Evolutionary conservation across 2,797 vertebrate species (phyloP).

Genomic region (Champsocephalus esox): DNA sequence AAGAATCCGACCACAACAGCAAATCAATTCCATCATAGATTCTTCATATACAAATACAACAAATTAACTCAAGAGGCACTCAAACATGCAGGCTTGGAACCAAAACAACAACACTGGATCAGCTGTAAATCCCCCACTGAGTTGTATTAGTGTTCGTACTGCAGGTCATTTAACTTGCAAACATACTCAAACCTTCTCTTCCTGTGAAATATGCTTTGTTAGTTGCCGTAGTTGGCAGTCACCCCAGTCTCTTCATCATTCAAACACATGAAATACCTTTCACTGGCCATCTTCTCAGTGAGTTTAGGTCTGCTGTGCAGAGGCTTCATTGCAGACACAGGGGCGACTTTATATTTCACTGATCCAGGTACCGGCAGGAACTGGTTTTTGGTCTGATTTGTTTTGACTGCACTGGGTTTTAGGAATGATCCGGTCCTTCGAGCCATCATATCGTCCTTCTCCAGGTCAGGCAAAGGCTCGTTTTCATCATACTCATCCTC

Average conservation of each 20-base stretch:
- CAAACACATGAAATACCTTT: conserved; percentile 67
- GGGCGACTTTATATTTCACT: conserved; percentile 61
- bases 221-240: conserved; percentile 13
- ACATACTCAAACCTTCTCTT: conserved; percentile 20
- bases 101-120: conserved; percentile 22
- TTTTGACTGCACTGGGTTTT: conserved; percentile 64
- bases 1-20: conserved; percentile 5
- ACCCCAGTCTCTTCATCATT: conserved; percentile 10
- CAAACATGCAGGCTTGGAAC: conserved; percentile 37
- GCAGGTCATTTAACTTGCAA: conserved; percentile 7
- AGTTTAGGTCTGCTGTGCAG: conserved; percentile 50
- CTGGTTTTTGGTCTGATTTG: conserved; percentile 57
- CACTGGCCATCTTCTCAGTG: conserved; percentile 44
- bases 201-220: conserved; percentile 29
- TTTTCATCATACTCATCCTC: conserved; percentile 65
- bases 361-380: conserved; percentile 82
- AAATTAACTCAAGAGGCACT: conserved; percentile 18
- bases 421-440: conserved; percentile 81
- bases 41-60: conserved; percentile 25
- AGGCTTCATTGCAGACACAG: conserved; percentile 54
- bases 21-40: conserved; percentile 20
- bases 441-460: conserved; percentile 90
- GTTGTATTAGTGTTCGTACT: conserved; percentile 31
- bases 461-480: conserved; percentile 62
- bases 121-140: conserved; percentile 10